Percentiles rank a stretch among this genome's conserved stretches.
Conservation (phyloP, 2,113 vertebrate genomes). For the Elgaria multicarinata region DNA sequence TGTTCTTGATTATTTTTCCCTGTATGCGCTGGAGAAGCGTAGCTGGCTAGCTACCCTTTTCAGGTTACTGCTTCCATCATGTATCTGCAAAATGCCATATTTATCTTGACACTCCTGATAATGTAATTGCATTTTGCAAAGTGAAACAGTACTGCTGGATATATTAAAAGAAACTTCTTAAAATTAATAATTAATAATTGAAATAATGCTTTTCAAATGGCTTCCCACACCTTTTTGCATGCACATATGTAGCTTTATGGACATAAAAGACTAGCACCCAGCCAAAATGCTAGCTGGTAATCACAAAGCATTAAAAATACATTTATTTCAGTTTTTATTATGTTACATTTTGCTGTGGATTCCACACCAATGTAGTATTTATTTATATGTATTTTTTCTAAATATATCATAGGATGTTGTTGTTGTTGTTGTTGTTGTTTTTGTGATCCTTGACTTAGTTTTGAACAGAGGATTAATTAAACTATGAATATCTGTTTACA, state of each 20-base stretch:
- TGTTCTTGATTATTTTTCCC: background rate
- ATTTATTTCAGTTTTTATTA: background rate
- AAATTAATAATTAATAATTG: conserved; percentile 19
- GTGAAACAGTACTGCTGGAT: background rate
- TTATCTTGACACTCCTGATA: background rate
- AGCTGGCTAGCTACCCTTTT: background rate
- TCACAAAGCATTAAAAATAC: background rate
- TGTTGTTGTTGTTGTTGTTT: background rate
- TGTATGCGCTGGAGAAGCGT: background rate
- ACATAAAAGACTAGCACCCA: background rate
- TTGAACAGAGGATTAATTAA: background rate
- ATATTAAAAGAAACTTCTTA: background rate
- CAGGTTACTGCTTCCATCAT: background rate
- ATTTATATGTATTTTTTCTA: background rate
- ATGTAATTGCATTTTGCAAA: background rate
- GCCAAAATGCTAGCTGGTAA: background rate
- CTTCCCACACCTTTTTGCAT: background rate
- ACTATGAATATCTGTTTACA: background rate
- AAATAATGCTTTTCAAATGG: background rate
- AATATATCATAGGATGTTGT: background rate
- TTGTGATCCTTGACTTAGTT: background rate
- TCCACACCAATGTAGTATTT: background rate
- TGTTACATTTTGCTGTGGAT: background rate
- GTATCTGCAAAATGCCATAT: background rate
- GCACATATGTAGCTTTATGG: background rate